Conservation (phyloP, 2,797 vertebrate genomes). For the Clarias platycephalus region DNA sequence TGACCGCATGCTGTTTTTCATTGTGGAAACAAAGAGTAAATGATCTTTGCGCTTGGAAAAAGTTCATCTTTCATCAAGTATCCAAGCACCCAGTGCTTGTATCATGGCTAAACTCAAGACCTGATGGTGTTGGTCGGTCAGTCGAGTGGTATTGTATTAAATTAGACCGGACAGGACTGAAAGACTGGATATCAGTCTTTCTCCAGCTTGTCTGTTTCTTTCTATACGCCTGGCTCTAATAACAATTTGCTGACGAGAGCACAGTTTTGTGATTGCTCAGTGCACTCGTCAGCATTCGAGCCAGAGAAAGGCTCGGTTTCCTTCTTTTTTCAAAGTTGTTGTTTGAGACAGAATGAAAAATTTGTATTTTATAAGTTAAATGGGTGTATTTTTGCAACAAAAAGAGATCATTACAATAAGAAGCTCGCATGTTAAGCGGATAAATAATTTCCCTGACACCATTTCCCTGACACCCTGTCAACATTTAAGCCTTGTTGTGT, state of each 20-base stretch:
- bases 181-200: background rate
- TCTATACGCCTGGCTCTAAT: conserved; percentile 8
- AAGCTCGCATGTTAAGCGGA: background rate
- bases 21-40: background rate
- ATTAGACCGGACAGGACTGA: background rate
- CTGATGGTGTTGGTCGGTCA: background rate
- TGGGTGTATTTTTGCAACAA: background rate
- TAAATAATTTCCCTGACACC: background rate
- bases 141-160: background rate
- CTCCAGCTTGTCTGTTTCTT: conserved; percentile 7
- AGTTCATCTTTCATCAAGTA: conserved; percentile 8
- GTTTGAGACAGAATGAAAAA: background rate
- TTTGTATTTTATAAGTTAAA: background rate
- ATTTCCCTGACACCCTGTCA: background rate
- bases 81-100: background rate
- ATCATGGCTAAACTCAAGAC: conserved; percentile 9
- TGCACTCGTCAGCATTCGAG: background rate
- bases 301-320: background rate
- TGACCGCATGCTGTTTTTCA: conserved; percentile 33
- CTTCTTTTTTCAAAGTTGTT: background rate
- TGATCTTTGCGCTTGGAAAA: conserved; percentile 4
- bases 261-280: conserved; percentile 9
- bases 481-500: background rate
- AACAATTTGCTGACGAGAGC: conserved; percentile 32
- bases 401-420: background rate